Evolutionary conservation across 2,888 invertebrate species (phyloP).

Genomic region (Galeopsomyia nigrocyanea): DNA sequence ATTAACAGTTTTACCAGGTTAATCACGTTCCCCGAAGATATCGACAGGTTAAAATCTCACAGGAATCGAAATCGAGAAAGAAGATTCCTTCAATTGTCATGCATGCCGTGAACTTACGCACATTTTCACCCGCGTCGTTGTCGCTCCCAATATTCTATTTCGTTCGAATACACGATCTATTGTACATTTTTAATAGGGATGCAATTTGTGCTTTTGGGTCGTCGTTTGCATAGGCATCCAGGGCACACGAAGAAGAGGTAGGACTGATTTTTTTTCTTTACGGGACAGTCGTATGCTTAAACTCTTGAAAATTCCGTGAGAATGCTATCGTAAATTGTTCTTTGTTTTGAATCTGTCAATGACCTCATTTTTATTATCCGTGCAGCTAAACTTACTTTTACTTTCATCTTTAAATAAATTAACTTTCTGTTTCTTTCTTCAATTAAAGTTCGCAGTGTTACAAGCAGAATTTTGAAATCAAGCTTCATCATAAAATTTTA

Average conservation of each 20-base stretch:
- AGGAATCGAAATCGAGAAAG: no score
- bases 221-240: conserved; percentile 29
- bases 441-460: no score
- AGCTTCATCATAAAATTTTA: no score
- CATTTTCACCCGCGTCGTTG: conserved; percentile 24
- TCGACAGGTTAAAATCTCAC: conserved; percentile 20
- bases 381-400: no score
- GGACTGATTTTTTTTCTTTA: background rate
- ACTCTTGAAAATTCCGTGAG: no score
- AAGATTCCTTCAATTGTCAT: background rate
- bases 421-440: no score
- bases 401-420: no score
- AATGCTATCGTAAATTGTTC: background rate
- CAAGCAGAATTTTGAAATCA: no score
- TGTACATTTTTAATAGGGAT: conserved; percentile 35
- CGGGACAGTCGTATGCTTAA: background rate
- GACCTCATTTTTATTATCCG: background rate
- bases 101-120: conserved; percentile 7
- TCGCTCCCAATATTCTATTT: conserved; percentile 30
- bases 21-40: conserved; percentile 52
- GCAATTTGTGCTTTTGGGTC: conserved; percentile 36
- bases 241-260: background rate
- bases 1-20: conserved; percentile 54
- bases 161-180: conserved; percentile 4
- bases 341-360: conserved; percentile 3